phyloP scores from a whole-genome alignment of 2,888 invertebrate species.

The Tipula unca region DNA sequence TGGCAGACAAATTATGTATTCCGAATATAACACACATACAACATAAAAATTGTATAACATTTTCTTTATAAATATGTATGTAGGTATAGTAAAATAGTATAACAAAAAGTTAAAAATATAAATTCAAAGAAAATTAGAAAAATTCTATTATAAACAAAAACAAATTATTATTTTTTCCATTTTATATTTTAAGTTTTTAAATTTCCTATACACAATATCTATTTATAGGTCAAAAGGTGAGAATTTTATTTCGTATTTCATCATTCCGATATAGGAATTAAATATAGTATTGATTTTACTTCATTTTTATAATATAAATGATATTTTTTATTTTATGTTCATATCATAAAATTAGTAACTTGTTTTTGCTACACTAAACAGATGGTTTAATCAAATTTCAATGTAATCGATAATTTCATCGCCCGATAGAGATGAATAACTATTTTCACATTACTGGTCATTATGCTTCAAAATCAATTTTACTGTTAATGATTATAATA shows the following conservation, averaged over 20 bases:
- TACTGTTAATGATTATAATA: too few relatives aligned
- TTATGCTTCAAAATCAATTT: background rate
- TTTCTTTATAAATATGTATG: background rate
- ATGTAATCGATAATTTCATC: background rate
- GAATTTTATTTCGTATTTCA: background rate
- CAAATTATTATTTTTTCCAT: background rate
- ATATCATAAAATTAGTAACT: background rate
- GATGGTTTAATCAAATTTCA: background rate
- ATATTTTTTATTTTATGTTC: background rate
- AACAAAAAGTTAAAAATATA: background rate
- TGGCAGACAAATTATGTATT: background rate
- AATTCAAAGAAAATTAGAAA: background rate
- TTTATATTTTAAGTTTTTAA: conserved; percentile 8
- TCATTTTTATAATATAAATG: background rate
- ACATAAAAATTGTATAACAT: background rate
- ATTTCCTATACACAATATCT: background rate
- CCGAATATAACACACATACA: background rate
- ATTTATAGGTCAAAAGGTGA: conserved; percentile 8
- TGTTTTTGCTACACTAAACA: background rate
- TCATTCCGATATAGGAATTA: background rate
- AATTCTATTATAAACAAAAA: background rate
- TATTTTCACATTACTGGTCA: background rate
- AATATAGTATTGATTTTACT: background rate
- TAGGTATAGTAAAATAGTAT: too few relatives aligned
- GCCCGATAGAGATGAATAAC: background rate